Evolutionary conservation across 2,797 vertebrate species (phyloP).

Genomic region (Anolis apletophallus): DNA sequence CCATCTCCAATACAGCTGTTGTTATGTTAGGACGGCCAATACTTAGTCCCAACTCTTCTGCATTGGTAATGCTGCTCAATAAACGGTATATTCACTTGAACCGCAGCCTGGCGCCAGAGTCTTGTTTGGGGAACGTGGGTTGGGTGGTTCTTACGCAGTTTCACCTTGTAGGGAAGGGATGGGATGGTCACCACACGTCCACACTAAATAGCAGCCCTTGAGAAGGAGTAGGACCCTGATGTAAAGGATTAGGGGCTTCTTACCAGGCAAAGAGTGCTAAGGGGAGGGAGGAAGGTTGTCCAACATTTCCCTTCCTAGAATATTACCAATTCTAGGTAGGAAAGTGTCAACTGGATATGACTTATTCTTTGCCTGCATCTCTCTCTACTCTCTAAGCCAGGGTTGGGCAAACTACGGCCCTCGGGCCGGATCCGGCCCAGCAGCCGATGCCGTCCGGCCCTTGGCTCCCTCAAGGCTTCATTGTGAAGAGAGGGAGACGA

Average conservation of each 20-base stretch:
- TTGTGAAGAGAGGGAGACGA: too few relatives aligned
- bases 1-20: conserved; percentile 69
- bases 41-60: conserved; percentile 78
- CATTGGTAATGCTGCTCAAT: conserved; percentile 86
- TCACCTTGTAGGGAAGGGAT: not conserved
- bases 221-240: not conserved
- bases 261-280: not conserved
- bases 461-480: too few relatives aligned
- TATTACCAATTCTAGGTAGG: too few relatives aligned
- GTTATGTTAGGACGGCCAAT: conserved; percentile 76
- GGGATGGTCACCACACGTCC: too few relatives aligned
- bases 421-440: too few relatives aligned
- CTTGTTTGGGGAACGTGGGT: not conserved
- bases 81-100: conserved; percentile 82
- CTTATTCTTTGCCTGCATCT: not conserved
- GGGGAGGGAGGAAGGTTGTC: not conserved
- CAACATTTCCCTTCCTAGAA: not conserved
- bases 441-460: too few relatives aligned
- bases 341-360: too few relatives aligned
- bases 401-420: too few relatives aligned
- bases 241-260: not conserved
- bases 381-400: too few relatives aligned
- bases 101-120: not conserved
- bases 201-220: not conserved
- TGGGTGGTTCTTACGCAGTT: not conserved